These are phyloP conservation scores for Cheilosia variabilis DNA, from an alignment of 2,888 invertebrate genomes.

Conservation along the genomic window DNA sequence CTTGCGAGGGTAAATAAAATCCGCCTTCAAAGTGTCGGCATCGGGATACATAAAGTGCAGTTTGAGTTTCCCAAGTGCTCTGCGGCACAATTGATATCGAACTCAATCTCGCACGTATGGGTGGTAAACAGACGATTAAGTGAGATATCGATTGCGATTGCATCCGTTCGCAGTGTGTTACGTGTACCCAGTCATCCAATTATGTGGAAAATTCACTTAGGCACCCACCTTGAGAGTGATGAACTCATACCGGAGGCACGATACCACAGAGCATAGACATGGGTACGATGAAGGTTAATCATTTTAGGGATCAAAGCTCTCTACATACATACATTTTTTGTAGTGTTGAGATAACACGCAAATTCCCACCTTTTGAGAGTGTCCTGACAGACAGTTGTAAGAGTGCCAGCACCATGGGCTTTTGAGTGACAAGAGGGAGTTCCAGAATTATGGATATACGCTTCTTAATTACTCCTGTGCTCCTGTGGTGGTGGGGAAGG, in stretches of 20 bases:
- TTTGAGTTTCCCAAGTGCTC: not conserved
- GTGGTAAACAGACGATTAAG: constrained; percentile 22
- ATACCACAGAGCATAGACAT: too few species aligned
- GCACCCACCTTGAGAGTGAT: not conserved
- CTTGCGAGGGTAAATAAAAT: not conserved
- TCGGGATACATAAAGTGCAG: constrained; percentile 5
- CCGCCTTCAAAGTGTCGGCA: not conserved
- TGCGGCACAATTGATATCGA: constrained; percentile 23
- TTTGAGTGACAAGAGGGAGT: constrained; percentile 27
- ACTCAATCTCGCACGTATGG: constrained; percentile 16
- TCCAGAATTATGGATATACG: not conserved
- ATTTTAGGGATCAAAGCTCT: not conserved
- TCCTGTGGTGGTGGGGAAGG: not conserved
- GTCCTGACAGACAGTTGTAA: not conserved
- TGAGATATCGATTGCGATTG: constrained; percentile 38
- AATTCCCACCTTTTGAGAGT: not conserved
- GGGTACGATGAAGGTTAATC: not conserved
- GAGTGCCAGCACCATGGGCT: not conserved
- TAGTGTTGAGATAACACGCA: constrained; percentile 12
- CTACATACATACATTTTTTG: not conserved
- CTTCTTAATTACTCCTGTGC: constrained; percentile 23
- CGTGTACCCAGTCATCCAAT: constrained; percentile 37
- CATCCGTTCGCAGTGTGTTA: constrained; percentile 7
- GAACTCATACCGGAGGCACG: not conserved
- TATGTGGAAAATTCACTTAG: constrained; percentile 16